Evolutionary conservation across 1,140 invertebrate species (phyloP).

Genomic region (Cotesia vestalis): DNA sequence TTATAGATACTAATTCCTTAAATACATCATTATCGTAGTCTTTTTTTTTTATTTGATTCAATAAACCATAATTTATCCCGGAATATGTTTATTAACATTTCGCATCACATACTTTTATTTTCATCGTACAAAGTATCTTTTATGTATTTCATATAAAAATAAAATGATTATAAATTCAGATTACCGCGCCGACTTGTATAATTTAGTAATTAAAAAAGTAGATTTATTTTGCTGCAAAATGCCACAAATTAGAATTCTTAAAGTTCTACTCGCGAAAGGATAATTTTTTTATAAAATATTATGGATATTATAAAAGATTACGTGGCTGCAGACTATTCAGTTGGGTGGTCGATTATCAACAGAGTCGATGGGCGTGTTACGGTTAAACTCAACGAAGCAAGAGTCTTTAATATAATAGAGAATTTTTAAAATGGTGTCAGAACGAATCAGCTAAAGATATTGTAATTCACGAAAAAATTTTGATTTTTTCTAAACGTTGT

Average conservation of each 20-base stretch:
- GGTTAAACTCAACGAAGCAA: neutral
- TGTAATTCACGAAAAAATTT: conserved; percentile 8
- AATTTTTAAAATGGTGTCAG: conserved; percentile 34
- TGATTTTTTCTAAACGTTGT: neutral
- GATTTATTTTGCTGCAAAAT: neutral
- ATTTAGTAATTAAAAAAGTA: neutral
- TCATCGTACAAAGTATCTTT: neutral
- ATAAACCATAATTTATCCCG: conserved; percentile 2
- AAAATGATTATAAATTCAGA: no score
- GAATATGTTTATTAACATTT: no score
- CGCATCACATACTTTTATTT: no score
- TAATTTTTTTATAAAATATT: conserved; percentile 8
- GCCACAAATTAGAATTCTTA: conserved; percentile 11
- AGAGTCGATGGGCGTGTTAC: conserved; percentile 34
- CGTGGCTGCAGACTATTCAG: conserved; percentile 1
- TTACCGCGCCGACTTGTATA: neutral
- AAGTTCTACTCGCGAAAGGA: neutral
- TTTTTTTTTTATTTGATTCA: conserved; percentile 14
- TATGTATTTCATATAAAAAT: neutral
- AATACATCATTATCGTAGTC: conserved; percentile 15
- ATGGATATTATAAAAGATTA: conserved; percentile 8
- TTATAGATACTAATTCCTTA: neutral
- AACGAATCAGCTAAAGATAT: conserved; percentile 20
- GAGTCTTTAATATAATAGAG: neutral
- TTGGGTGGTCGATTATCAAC: conserved; percentile 25